These are phyloP conservation scores for Apodemus agrarius DNA, from an alignment of 2,797 vertebrate genomes.

Conservation along the genomic window DNA sequence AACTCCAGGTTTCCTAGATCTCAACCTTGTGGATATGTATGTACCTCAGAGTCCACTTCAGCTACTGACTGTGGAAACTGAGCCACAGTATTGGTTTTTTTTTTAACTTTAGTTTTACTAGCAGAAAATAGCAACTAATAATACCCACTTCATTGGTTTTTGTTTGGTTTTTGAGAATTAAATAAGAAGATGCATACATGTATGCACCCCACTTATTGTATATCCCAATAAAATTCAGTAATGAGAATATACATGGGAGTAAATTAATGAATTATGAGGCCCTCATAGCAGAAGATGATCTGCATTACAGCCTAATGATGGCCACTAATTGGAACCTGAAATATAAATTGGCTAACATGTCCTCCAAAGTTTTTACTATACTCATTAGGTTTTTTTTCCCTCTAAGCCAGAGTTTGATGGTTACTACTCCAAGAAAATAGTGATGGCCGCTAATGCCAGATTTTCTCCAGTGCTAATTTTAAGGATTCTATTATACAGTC, in stretches of 20 bases:
- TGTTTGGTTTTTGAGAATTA: conserved; percentile 21
- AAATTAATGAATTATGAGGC: neutral
- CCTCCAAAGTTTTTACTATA: conserved; percentile 2
- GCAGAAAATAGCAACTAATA: neutral
- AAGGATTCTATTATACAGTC: neutral
- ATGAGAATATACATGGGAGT: neutral
- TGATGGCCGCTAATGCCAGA: neutral
- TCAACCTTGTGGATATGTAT: neutral
- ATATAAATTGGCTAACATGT: neutral
- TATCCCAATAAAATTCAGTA: neutral
- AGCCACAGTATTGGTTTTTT: neutral
- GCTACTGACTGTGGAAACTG: neutral
- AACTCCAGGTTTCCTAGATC: neutral
- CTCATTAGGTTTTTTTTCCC: neutral
- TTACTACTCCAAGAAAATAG: neutral
- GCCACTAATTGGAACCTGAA: neutral
- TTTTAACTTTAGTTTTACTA: neutral
- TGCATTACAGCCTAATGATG: neutral
- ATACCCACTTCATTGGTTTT: neutral
- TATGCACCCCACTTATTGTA: neutral
- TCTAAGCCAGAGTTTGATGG: neutral
- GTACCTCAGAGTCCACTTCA: neutral
- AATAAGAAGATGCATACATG: neutral
- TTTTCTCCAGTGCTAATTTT: neutral
- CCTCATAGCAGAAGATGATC: conserved; percentile 15